A percentile compares a stretch with the other conserved stretches of the same genome.
phyloP scores from a whole-genome alignment of 1,140 invertebrate species.

The Zaprionus inermis region DNA sequence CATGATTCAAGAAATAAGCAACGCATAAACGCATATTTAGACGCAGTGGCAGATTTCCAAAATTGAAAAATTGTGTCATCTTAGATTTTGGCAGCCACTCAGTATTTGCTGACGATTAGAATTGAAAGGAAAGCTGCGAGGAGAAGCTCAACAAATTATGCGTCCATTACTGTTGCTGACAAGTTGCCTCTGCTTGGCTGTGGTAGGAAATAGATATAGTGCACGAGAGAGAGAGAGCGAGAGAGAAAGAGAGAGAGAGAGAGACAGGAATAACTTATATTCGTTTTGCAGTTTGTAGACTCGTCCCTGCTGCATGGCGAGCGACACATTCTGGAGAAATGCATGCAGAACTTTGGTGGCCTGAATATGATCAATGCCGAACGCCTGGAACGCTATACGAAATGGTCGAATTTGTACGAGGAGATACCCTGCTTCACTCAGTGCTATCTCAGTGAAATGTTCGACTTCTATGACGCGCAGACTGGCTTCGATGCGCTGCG shows the following conservation, averaged over 20 bases:
- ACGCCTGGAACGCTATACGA: conserved; percentile 61
- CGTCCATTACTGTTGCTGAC: conserved; percentile 21
- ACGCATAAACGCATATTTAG: too few species aligned
- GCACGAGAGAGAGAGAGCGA: neutral
- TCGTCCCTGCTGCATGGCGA: conserved; percentile 44
- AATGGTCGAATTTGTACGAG: conserved; percentile 68
- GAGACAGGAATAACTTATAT: too few species aligned
- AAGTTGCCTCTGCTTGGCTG: conserved; percentile 21
- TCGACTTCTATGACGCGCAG: conserved; percentile 60
- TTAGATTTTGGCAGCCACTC: conserved; percentile 51
- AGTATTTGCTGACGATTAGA: conserved; percentile 61
- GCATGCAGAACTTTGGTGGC: conserved; percentile 63
- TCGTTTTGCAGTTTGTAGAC: conserved; percentile 8
- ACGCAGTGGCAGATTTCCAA: neutral
- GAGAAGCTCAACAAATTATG: conserved; percentile 20
- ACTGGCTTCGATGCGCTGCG: conserved; percentile 55
- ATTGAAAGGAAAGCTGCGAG: conserved; percentile 31
- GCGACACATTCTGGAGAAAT: conserved; percentile 42
- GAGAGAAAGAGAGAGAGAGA: too few species aligned
- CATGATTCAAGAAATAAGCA: too few species aligned
- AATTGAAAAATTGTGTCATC: conserved; percentile 1
- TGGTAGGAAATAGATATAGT: conserved; percentile 27
- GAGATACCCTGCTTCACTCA: conserved; percentile 76
- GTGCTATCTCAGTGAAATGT: conserved; percentile 72
- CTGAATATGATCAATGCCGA: conserved; percentile 37